A percentile compares a stretch with the other conserved stretches of the same genome.
Conservation (phyloP, 2,113 vertebrate species). For the Python bivittatus region DNA sequence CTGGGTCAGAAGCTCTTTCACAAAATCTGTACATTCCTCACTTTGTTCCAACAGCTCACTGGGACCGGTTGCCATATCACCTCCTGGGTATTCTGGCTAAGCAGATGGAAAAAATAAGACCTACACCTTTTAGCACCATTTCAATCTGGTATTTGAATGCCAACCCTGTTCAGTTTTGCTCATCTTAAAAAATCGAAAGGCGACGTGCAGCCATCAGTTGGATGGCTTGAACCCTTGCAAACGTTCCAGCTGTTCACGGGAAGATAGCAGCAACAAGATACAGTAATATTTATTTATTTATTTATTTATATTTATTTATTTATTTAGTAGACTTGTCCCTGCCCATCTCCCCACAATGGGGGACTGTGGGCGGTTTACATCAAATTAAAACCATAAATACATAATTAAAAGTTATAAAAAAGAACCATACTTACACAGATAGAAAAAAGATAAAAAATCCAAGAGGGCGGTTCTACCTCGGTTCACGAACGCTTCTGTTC, state of each 20-base stretch:
- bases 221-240: not conserved
- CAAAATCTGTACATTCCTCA: conserved; percentile 40
- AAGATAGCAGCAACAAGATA: not conserved
- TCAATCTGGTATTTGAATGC: not conserved
- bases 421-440: too few species aligned
- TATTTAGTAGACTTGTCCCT: too few species aligned
- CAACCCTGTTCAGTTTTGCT: not conserved
- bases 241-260: not conserved
- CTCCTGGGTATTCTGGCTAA: not conserved
- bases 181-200: not conserved
- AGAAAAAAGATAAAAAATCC: too few species aligned
- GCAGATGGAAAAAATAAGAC: not conserved
- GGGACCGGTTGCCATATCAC: conserved; percentile 40
- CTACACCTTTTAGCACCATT: not conserved
- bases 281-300: too few species aligned
- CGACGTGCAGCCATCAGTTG: too few species aligned
- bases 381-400: too few species aligned
- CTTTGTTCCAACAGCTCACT: conserved; percentile 20
- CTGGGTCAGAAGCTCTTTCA: not conserved
- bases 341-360: too few species aligned
- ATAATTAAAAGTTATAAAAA: too few species aligned
- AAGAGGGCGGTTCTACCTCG: too few species aligned
- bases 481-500: too few species aligned
- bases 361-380: too few species aligned
- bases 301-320: too few species aligned